phyloP scores from a whole-genome alignment of 2,888 invertebrate genomes.

The Archips xylosteana region DNA sequence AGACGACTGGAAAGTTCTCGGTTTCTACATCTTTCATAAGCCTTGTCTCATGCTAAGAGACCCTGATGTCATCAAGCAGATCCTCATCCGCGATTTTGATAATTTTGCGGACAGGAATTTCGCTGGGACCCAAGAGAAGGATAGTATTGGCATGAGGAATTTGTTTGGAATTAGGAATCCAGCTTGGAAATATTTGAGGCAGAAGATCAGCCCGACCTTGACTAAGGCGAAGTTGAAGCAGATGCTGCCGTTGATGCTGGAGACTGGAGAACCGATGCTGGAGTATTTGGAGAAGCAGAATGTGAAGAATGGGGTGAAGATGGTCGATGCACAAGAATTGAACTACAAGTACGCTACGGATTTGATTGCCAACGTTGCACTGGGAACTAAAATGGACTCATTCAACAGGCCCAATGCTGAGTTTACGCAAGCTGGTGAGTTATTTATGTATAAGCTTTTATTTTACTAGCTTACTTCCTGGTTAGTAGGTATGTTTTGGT shows the following conservation, averaged over 20 bases:
- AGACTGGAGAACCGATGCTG: constrained; percentile 49
- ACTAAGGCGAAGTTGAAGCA: constrained; percentile 45
- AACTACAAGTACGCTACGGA: constrained; percentile 51
- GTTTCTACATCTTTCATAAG: constrained; percentile 53
- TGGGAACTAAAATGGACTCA: constrained; percentile 49
- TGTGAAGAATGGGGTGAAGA: constrained; percentile 3
- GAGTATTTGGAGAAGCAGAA: constrained; percentile 42
- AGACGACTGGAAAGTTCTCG: constrained; percentile 45
- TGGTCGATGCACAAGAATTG: constrained; percentile 47
- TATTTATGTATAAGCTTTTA: not conserved
- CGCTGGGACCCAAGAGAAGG: constrained; percentile 49
- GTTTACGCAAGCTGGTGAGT: constrained; percentile 49
- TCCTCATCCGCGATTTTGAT: constrained; percentile 48
- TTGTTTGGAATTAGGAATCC: constrained; percentile 51
- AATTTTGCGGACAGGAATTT: constrained; percentile 51
- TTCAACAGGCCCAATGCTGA: constrained; percentile 47
- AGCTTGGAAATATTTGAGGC: constrained; percentile 51
- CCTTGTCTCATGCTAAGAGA: constrained; percentile 51
- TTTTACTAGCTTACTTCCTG: too few relatives aligned
- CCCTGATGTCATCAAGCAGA: constrained; percentile 51
- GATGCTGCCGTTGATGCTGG: constrained; percentile 50
- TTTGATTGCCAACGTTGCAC: constrained; percentile 50
- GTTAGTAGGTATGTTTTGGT: too few relatives aligned
- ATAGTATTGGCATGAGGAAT: constrained; percentile 53
- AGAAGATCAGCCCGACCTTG: constrained; percentile 48